Evolutionary conservation across 2,797 vertebrate genomes (phyloP), one percentile per base, ranked within the genome.

Genomic region (Australoheros facetus): DNA sequence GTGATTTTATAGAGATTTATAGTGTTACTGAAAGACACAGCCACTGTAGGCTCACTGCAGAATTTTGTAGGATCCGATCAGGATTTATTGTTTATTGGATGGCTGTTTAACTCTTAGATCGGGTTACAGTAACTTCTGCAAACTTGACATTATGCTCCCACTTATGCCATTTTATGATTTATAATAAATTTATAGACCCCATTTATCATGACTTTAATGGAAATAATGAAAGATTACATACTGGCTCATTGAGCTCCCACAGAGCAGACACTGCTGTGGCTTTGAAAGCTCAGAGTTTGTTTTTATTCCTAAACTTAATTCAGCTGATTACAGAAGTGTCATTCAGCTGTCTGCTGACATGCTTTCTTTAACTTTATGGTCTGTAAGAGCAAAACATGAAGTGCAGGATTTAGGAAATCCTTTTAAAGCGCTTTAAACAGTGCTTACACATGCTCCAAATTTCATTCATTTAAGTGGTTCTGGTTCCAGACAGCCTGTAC

Each of bases 281-380:
- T 9, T 42, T 26, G 48, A 71, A 59, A 59, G 16, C 26, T 73
- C n/a, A 3, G 13, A 1, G 53, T 45, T 58, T 53, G 8, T 12
- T 83, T 48, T 58, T 30, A 34, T 17, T 14, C n/a, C 5, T 66
- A 28, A 19, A 30, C 34, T 21, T 57, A 17, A 10, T 70, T 72
- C 19, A 78, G 23, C 62, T 28, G 62, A 48, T 48, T 42, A n/a
- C 26, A 30, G 30, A 69, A 30, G 42, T 51, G 8, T 75, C 57
- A 23, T 45, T 55, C 55, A 71, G n/a, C 32, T 34, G 11, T 72
- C n/a, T 83, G 30, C 26, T 78, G 4, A 23, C 9, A 51, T 66
- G 30, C 23, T 56, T 66, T 71, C 2, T 73, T 80, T 53, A 58
- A 77, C 74, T 78, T 83, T 57, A 62, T 32, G 3, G 11, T 32